A percentile compares a stretch with the other conserved stretches of the same genome.
These are phyloP conservation scores for Chelonia mydas DNA, from an alignment of 2,797 vertebrate species.

Conservation along the genomic window DNA sequence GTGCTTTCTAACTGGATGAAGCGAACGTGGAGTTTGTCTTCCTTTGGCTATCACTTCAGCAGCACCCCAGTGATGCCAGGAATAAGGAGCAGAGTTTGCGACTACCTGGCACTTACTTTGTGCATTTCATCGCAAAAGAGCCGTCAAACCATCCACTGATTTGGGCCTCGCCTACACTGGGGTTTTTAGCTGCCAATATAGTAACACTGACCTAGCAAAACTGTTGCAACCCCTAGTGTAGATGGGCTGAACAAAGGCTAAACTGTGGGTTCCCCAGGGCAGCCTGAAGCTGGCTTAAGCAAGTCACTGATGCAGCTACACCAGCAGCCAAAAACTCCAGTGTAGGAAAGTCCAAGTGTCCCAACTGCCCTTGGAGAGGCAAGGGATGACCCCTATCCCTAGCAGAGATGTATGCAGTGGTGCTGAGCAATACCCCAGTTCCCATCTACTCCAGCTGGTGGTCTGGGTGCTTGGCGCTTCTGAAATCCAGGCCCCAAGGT, in stretches of 20 bases:
- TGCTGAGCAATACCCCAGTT: neutral
- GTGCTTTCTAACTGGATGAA: neutral
- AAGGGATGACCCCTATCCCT: neutral
- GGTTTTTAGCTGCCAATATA: neutral
- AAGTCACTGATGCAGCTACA: neutral
- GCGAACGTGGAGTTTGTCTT: neutral
- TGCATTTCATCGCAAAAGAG: neutral
- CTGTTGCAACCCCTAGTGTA: neutral
- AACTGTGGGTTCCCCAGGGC: neutral
- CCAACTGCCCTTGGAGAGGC: neutral
- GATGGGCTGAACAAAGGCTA: neutral
- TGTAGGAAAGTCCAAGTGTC: neutral
- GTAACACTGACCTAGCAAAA: neutral
- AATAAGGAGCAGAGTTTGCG: neutral
- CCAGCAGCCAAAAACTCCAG: rapidly evolving
- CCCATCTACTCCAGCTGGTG: neutral
- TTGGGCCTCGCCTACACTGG: neutral
- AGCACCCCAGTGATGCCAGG: neutral
- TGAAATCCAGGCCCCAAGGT: neutral
- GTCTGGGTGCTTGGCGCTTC: rapidly evolving
- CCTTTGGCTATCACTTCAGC: neutral
- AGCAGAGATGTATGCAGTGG: neutral
- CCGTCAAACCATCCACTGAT: rapidly evolving
- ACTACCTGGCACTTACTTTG: neutral
- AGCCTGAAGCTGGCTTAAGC: neutral